A percentile compares a stretch with the other conserved stretches of the same genome.
Conservation (phyloP, 2,113 vertebrate genomes). For the Hiodon alosoides region DNA sequence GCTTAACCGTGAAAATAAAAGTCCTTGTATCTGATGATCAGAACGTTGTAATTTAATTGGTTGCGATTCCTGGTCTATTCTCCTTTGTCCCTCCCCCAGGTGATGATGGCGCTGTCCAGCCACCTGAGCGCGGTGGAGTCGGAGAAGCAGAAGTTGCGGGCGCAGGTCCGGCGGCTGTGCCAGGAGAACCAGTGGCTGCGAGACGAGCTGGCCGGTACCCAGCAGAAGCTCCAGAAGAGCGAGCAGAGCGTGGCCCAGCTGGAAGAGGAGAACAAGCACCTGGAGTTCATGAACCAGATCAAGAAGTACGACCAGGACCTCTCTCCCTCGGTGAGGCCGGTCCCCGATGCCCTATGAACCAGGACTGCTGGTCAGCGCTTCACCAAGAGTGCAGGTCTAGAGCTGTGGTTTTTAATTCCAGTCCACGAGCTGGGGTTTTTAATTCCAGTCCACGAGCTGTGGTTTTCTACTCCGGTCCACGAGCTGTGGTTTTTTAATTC, state of each 20-base stretch:
- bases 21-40: no score
- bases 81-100: slow-evolving; percentile 54
- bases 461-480: no score
- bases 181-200: slow-evolving; percentile 98
- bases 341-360: neutral
- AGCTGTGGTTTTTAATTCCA: no score
- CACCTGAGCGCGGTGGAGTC: slow-evolving; percentile 94
- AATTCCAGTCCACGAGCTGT: no score
- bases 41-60: no score
- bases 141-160: slow-evolving; percentile 94
- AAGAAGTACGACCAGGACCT: slow-evolving; percentile 84
- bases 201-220: slow-evolving; percentile 79
- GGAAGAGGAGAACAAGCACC: slow-evolving; percentile 86
- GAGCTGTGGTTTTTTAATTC: no score
- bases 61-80: no score
- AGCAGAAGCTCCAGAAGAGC: slow-evolving; percentile 82
- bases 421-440: no score
- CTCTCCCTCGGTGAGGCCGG: slow-evolving; percentile 83
- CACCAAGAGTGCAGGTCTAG: no score
- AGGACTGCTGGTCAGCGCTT: no score
- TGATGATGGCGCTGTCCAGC: slow-evolving; percentile 97
- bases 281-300: slow-evolving; percentile 88
- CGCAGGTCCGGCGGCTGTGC: slow-evolving; percentile 87
- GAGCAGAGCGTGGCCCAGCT: slow-evolving; percentile 86
- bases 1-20: no score